Conservation (phyloP, 1,140 invertebrate species). For the Agraylea sexmaculata region DNA sequence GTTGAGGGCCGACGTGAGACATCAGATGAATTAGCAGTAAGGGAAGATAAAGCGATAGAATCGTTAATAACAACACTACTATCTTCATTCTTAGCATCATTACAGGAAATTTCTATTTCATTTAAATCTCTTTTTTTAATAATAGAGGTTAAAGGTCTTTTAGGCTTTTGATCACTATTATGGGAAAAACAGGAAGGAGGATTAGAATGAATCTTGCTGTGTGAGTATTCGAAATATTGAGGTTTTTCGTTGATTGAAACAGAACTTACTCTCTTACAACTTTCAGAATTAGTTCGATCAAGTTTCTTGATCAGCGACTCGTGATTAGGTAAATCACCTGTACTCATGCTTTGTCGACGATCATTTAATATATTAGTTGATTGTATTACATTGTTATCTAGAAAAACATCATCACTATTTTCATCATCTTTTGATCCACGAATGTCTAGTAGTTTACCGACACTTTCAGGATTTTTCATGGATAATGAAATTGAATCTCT, state of each 20-base stretch:
- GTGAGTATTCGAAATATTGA: constrained; percentile 30
- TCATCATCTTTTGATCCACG: not conserved
- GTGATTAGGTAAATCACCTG: constrained; percentile 13
- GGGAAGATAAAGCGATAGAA: constrained; percentile 36
- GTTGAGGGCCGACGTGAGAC: constrained; percentile 25
- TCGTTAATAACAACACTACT: constrained; percentile 32
- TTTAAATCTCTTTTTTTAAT: constrained; percentile 25
- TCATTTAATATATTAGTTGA: constrained; percentile 4
- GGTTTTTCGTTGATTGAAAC: constrained; percentile 34
- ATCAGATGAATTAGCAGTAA: constrained; percentile 31
- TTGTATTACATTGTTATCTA: constrained; percentile 2
- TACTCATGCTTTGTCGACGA: constrained; percentile 14
- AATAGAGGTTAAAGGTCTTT: constrained; percentile 28
- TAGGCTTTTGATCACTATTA: constrained; percentile 24
- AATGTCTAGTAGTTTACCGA: no score
- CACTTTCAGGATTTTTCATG: no score
- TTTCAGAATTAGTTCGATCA: constrained; percentile 7
- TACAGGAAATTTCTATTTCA: constrained; percentile 1
- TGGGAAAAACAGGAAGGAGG: constrained; percentile 15
- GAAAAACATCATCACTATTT: constrained; percentile 8
- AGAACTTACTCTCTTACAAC: constrained; percentile 18
- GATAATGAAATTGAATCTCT: no score
- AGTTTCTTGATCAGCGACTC: constrained; percentile 5
- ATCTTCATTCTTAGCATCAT: constrained; percentile 6
- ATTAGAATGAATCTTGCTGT: not conserved